Evolutionary conservation across 1,140 invertebrate genomes (phyloP).

Genomic region (Periplaneta americana): DNA sequence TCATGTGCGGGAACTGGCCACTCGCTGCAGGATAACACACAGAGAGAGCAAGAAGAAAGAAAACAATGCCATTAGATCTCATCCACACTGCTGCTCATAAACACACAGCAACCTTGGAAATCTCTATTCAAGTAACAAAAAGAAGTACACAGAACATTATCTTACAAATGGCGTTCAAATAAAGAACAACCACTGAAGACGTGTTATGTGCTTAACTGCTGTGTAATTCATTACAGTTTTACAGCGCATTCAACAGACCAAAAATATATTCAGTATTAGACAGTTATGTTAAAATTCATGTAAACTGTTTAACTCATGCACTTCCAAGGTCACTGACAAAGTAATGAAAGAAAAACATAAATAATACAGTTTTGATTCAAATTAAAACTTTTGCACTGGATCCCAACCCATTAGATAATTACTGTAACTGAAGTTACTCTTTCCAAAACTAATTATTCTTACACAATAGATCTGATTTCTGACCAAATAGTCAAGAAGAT

Average conservation of each 20-base stretch:
- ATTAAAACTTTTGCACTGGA: background rate
- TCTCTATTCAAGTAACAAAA: background rate
- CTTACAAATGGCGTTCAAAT: too few species aligned
- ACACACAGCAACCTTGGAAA: background rate
- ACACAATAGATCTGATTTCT: too few species aligned
- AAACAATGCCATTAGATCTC: background rate
- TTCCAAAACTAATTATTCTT: too few species aligned
- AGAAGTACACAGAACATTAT: background rate
- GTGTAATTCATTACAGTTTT: too few species aligned
- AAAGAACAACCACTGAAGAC: too few species aligned
- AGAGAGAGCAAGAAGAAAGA: background rate
- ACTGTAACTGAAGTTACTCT: background rate
- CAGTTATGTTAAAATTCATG: too few species aligned
- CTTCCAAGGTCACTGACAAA: background rate
- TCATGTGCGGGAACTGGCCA: conserved; percentile 76
- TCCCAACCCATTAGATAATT: background rate
- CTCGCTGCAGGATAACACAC: conserved; percentile 52
- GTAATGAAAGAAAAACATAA: background rate
- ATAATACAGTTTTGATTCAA: background rate
- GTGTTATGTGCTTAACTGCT: too few species aligned
- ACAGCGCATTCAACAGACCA: too few species aligned
- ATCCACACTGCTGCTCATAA: background rate
- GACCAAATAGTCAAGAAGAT: too few species aligned
- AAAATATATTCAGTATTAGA: too few species aligned
- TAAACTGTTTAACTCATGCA: too few species aligned